Base-by-base conservation (phyloP, 2,888 invertebrate genomes). In the Acronicta aceris region DNA sequence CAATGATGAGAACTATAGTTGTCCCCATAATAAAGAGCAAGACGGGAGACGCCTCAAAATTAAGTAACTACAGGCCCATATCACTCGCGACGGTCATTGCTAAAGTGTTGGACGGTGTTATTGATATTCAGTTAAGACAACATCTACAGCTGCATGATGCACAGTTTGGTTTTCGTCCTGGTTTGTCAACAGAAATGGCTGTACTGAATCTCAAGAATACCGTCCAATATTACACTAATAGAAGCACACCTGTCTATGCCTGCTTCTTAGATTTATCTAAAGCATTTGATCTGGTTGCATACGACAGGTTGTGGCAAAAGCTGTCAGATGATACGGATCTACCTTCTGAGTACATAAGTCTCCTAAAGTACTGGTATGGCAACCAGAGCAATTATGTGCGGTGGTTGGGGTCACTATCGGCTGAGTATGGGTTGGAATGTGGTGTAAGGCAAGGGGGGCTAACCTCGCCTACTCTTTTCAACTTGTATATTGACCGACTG, bases 11-110 rank as follows among this genome's bases (percentile, higher is more conserved):
- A 12, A 36, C 47, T 2, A 12, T 48, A 16, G 33, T 48, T 12
- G 47, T 36, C 1, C 17, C 47, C 2, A 48, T 48, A 12, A 12
- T 48, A 10, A 48, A 48, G n/a, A 48, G 25, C n/a, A 48, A 48
- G 36, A 48, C 47, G 16, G 47, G 47, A 2, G 36, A 48, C 7
- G 16, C 33, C 2, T 15, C 47, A 2, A 33, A 48, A 12, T 10
- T 30, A 9, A 6, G 10, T 13, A 48, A 48, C 16, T 48, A 48
- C 25, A 48, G 47, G 16, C 45, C 45, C 3, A 45, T 45, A 25
- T 45, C 45, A 13, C 45, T 45, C 9, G 45, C 45, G 5, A 27
- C 45, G 9, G 45, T 45, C 13, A n/a, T 45, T 7, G 10, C 25
- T 25, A 45, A 25, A n/a, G 45, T 15, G n/a, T n/a, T 40, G n/a